phyloP scores from a whole-genome alignment of 2,113 vertebrate genomes.

The Petrocephalus microphthalmus region DNA sequence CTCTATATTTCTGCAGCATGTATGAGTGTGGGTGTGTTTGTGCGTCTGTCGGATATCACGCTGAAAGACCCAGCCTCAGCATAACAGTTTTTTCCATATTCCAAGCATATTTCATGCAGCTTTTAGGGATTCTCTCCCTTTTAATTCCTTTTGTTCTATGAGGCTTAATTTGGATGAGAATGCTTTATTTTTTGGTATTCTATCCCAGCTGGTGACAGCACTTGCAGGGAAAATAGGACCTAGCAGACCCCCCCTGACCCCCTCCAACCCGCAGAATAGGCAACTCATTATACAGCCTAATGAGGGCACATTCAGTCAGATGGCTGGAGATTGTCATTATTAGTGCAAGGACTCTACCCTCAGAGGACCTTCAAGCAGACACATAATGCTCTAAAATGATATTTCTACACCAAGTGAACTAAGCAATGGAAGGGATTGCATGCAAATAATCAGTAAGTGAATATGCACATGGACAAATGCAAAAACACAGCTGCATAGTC shows the following conservation, averaged over 20 bases:
- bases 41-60: not conserved
- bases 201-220: constrained; percentile 19
- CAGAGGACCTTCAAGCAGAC: not conserved
- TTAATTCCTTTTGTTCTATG: constrained; percentile 17
- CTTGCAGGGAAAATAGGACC: constrained; percentile 8
- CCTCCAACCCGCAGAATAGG: constrained; percentile 6
- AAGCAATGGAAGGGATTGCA: not conserved
- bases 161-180: constrained; percentile 13
- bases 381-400: not conserved
- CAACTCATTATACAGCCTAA: constrained; percentile 24
- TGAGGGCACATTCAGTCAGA: constrained; percentile 22
- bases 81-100: not conserved
- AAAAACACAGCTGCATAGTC: not conserved
- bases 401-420: not conserved
- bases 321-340: constrained; percentile 12
- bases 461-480: not conserved
- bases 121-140: not conserved
- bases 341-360: constrained; percentile 2
- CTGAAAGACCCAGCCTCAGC: not conserved
- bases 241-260: not conserved
- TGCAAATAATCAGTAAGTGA: not conserved
- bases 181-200: constrained; percentile 2
- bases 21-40: not conserved
- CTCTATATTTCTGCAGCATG: not conserved
- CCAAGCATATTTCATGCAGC: not conserved